These are phyloP conservation scores for Bombyx mandarina DNA, from an alignment of 1,140 invertebrate species.

Conservation along the genomic window DNA sequence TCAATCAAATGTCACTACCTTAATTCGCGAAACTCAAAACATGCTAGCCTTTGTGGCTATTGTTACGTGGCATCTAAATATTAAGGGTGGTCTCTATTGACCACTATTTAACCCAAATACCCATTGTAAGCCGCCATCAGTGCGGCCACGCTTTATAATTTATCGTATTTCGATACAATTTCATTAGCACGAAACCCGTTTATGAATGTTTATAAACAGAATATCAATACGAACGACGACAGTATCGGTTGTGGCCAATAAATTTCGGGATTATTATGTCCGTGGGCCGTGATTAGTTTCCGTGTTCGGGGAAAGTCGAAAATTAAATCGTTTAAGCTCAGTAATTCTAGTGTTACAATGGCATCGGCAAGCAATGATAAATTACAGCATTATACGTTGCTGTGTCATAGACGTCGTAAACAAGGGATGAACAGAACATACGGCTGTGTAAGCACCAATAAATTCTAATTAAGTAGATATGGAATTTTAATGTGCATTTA, in stretches of 20 bases:
- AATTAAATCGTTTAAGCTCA: conserved; percentile 61
- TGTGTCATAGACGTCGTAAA: conserved; percentile 11
- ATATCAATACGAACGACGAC: conserved; percentile 52
- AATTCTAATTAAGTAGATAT: conserved; percentile 5
- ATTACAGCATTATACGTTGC: conserved; percentile 20
- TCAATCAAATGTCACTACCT: no score
- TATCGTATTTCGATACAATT: conserved; percentile 62
- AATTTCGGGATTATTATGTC: conserved; percentile 66
- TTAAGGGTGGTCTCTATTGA: conserved; percentile 49
- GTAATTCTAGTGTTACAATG: conserved; percentile 48
- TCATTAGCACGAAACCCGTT: conserved; percentile 56
- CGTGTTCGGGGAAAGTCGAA: conserved; percentile 54
- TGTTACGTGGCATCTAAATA: conserved; percentile 15
- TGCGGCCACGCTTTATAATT: conserved; percentile 26
- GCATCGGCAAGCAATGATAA: conserved; percentile 28
- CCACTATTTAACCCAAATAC: conserved; percentile 42
- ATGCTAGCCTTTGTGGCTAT: no score
- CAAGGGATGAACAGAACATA: conserved; percentile 7
- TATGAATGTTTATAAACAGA: conserved; percentile 52
- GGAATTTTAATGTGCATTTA: no score
- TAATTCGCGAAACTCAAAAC: no score
- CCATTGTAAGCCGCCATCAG: conserved; percentile 47
- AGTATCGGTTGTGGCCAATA: conserved; percentile 59
- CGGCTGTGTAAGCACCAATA: conserved; percentile 3
- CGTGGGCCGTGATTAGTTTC: conserved; percentile 53